phyloP scores from a whole-genome alignment of 2,888 invertebrate genomes.

The Rotaria sp. region DNA sequence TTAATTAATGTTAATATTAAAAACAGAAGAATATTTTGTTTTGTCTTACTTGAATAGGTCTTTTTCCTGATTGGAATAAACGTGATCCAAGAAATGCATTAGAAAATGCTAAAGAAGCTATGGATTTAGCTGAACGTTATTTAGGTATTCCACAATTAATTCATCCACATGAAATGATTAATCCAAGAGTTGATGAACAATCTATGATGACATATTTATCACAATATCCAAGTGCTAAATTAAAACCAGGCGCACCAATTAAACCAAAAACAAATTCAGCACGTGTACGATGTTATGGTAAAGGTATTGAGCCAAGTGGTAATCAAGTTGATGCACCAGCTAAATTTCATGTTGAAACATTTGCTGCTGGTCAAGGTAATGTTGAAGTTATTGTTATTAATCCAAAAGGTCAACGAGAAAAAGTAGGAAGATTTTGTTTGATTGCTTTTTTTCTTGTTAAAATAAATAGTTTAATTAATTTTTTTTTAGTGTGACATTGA shows the following conservation, averaged over 20 bases:
- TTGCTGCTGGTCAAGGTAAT: constrained; percentile 74
- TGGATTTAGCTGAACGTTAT: constrained; percentile 82
- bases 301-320: constrained; percentile 58
- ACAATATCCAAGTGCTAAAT: constrained; percentile 78
- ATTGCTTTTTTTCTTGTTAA: no score
- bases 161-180: constrained; percentile 79
- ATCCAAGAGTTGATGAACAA: constrained; percentile 81
- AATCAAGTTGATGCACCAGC: constrained; percentile 72
- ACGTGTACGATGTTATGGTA: constrained; percentile 72
- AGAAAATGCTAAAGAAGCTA: constrained; percentile 80
- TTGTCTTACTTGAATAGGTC: constrained; percentile 52
- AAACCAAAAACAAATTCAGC: constrained; percentile 67
- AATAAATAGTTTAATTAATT: no score
- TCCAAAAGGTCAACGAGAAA: constrained; percentile 60
- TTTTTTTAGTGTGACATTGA: constrained; percentile 65
- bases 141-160: constrained; percentile 79
- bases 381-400: constrained; percentile 65
- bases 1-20: no score
- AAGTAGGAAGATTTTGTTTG: constrained; percentile 47
- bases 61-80: constrained; percentile 79
- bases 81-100: constrained; percentile 76
- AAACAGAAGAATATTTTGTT: no score
- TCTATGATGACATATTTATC: constrained; percentile 89
- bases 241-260: constrained; percentile 72
- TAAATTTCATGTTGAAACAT: constrained; percentile 78